Percentiles rank a stretch among this genome's conserved stretches.
phyloP scores from a whole-genome alignment of 1,140 invertebrate species.

The Diabrotica undecimpunctata region DNA sequence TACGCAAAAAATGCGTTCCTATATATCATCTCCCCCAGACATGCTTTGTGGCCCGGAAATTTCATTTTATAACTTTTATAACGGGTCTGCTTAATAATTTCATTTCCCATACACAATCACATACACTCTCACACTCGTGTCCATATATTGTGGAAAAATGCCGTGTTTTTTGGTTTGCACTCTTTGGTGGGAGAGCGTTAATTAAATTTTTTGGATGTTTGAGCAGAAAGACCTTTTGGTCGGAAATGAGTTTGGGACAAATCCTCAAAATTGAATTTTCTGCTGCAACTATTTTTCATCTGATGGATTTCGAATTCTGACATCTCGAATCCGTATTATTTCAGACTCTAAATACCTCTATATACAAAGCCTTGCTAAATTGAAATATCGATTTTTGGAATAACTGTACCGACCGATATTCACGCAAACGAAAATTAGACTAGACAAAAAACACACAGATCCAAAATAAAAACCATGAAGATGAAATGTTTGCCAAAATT shows the following conservation, averaged over 20 bases:
- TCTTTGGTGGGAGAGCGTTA: constrained; percentile 20
- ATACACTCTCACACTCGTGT: constrained; percentile 16
- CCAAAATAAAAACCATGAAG: no score
- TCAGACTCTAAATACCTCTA: no score
- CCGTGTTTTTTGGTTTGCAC: constrained; percentile 12
- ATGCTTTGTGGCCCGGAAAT: constrained; percentile 47
- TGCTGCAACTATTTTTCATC: neutral
- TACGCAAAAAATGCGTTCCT: constrained; percentile 46
- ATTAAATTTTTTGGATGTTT: constrained; percentile 38
- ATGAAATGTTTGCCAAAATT: no score
- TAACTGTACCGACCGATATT: no score
- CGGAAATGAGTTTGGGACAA: neutral
- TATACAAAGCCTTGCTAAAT: no score
- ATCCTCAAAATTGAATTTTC: constrained; percentile 2
- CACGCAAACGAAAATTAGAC: no score
- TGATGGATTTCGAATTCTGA: constrained; percentile 2
- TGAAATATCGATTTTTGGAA: no score
- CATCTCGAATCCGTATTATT: neutral
- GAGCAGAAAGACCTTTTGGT: constrained; percentile 5
- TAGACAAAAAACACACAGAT: no score
- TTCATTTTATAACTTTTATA: constrained; percentile 49
- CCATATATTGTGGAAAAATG: constrained; percentile 7
- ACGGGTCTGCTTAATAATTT: constrained; percentile 36
- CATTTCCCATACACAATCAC: constrained; percentile 33
- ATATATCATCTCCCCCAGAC: constrained; percentile 45